Conservation (phyloP, 92 coral and sea anemone genomes). For the Virgularia gustaviana region DNA sequence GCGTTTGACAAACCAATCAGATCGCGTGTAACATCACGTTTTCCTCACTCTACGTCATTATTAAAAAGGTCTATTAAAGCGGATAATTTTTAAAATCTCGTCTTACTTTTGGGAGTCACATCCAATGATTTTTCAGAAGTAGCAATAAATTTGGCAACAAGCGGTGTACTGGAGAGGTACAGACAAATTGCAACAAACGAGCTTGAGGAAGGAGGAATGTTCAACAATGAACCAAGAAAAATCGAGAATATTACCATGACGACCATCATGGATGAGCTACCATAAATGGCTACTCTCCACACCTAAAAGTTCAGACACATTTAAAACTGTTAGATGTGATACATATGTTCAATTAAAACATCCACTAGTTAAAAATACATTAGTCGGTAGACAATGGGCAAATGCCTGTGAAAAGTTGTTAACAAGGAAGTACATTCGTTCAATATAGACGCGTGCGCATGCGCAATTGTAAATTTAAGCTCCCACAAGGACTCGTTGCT, state of each 20-base stretch:
- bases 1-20: no score
- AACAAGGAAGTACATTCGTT: background rate
- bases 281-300: slow-evolving; percentile 88
- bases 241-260: slow-evolving; percentile 74
- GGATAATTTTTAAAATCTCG: background rate
- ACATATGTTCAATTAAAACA: background rate
- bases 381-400: background rate
- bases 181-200: slow-evolving; percentile 94
- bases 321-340: background rate
- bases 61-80: background rate
- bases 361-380: background rate
- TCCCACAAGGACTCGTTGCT: no score
- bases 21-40: no score
- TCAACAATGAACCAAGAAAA: slow-evolving; percentile 75
- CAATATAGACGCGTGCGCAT: no score
- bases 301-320: no score
- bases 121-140: slow-evolving; percentile 17
- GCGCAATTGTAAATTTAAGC: no score
- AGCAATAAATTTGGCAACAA: slow-evolving; percentile 80
- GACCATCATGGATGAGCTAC: slow-evolving; percentile 81
- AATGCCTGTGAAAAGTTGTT: background rate
- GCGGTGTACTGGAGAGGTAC: slow-evolving; percentile 93
- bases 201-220: slow-evolving; percentile 81
- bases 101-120: slow-evolving; percentile 16
- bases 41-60: no score